A percentile compares a stretch with the other conserved stretches of the same genome.
These are phyloP conservation scores for Acanthoscelides obtectus DNA, from an alignment of 2,888 invertebrate species.

Conservation along the genomic window DNA sequence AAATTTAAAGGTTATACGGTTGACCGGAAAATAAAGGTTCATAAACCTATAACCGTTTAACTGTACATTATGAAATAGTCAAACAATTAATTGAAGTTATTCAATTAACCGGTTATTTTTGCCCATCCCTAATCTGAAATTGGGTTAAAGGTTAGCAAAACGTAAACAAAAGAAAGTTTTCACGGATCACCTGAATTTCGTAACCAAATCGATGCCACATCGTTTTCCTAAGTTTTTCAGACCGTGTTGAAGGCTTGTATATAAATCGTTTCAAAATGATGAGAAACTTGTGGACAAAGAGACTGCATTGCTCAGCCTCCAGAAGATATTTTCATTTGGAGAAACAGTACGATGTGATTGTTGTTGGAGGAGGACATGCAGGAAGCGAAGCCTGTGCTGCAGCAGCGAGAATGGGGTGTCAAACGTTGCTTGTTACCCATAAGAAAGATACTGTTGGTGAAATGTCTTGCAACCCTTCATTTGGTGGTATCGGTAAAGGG, in stretches of 20 bases:
- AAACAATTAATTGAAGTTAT: no score
- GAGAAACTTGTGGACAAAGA: neutral
- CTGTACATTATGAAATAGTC: no score
- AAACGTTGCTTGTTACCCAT: conserved; percentile 77
- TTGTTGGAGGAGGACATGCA: conserved; percentile 89
- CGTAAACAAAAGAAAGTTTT: neutral
- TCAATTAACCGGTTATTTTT: no score
- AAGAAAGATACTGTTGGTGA: conserved; percentile 81
- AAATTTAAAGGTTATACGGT: no score
- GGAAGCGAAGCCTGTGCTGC: conserved; percentile 85
- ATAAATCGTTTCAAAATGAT: neutral
- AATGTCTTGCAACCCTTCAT: conserved; percentile 93
- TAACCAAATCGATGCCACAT: neutral
- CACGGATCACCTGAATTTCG: neutral
- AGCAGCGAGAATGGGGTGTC: conserved; percentile 75
- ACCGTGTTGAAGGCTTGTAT: neutral
- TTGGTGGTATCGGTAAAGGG: conserved; percentile 90
- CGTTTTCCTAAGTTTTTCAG: neutral
- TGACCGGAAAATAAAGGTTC: no score
- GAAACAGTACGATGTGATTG: conserved; percentile 63
- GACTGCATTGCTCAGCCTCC: neutral
- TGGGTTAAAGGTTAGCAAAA: neutral
- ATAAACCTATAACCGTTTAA: no score
- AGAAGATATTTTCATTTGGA: conserved; percentile 11
- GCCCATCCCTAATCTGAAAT: no score